These are phyloP conservation scores for Crypturellus tataupa DNA, from an alignment of 2,797 vertebrate genomes.

Conservation along the genomic window DNA sequence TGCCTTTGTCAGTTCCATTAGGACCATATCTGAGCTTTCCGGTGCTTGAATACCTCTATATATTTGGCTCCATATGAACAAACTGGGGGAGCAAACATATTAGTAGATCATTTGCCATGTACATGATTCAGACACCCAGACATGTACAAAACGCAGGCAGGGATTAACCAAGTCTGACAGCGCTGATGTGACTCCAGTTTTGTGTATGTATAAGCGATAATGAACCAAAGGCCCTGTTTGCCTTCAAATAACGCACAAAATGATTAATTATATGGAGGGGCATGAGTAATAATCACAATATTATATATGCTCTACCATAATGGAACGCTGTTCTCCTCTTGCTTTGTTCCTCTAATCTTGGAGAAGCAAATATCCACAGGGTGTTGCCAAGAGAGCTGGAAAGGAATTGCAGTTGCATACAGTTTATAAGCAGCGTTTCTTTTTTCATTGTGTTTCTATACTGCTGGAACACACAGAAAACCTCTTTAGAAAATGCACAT, in stretches of 20 bases:
- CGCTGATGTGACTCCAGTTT: conserved; percentile 73
- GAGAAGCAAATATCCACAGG: conserved; percentile 67
- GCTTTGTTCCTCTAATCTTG: conserved; percentile 75
- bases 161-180: conserved; percentile 74
- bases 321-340: conserved; percentile 68
- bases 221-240: conserved; percentile 73
- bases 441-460: conserved; percentile 55
- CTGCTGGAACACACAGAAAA: conserved; percentile 1
- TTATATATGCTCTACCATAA: conserved; percentile 66
- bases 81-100: conserved; percentile 73
- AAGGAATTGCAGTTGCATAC: conserved; percentile 10
- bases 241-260: conserved; percentile 67
- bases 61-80: conserved; percentile 73
- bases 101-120: conserved; percentile 77
- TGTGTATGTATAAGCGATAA: conserved; percentile 75
- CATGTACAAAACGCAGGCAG: conserved; percentile 71
- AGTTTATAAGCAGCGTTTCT: conserved; percentile 59
- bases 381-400: conserved; percentile 58
- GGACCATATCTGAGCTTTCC: conserved; percentile 62
- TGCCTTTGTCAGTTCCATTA: conserved; percentile 70
- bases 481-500: conserved; percentile 27
- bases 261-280: conserved; percentile 72
- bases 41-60: conserved; percentile 71
- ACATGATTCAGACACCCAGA: conserved; percentile 75
- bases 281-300: conserved; percentile 76